A percentile compares a stretch with the other conserved stretches of the same genome.
Evolutionary conservation across 2,888 invertebrate species (phyloP).

Genomic region (Polymixis lichenea): DNA sequence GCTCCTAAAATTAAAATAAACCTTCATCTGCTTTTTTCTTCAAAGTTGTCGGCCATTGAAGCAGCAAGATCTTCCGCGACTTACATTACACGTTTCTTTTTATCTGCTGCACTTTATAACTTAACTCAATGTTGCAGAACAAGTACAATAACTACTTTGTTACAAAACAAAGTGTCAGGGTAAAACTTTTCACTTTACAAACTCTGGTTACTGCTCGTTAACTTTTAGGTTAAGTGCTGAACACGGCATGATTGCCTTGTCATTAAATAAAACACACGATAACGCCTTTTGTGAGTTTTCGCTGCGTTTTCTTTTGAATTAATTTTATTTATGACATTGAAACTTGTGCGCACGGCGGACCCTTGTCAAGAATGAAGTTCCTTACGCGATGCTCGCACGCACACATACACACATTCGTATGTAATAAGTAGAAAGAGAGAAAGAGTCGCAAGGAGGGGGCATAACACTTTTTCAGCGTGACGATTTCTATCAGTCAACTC

Average conservation of each 20-base stretch:
- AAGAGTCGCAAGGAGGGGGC: no score
- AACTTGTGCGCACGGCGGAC: no score
- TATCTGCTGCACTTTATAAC: constrained; percentile 18
- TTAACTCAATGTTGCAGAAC: constrained; percentile 2
- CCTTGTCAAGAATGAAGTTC: no score
- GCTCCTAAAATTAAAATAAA: neutral
- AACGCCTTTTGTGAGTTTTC: neutral
- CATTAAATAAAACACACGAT: constrained; percentile 18
- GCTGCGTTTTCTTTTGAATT: neutral
- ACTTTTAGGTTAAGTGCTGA: constrained; percentile 41
- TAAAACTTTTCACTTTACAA: constrained; percentile 48
- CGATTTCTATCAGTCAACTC: no score
- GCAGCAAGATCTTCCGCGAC: neutral
- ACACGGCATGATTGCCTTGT: constrained; percentile 32
- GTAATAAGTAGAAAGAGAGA: no score
- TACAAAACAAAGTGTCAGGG: constrained; percentile 16
- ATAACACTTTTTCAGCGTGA: no score
- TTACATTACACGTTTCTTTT: constrained; percentile 19
- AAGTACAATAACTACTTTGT: constrained; percentile 32
- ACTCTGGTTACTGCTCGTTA: constrained; percentile 47
- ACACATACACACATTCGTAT: no score
- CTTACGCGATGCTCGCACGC: no score
- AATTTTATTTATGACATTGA: no score
- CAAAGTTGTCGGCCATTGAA: neutral
- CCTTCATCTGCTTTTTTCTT: constrained; percentile 1